Conservation (phyloP, 2,113 vertebrate genomes). For the Anguilla japonica region DNA sequence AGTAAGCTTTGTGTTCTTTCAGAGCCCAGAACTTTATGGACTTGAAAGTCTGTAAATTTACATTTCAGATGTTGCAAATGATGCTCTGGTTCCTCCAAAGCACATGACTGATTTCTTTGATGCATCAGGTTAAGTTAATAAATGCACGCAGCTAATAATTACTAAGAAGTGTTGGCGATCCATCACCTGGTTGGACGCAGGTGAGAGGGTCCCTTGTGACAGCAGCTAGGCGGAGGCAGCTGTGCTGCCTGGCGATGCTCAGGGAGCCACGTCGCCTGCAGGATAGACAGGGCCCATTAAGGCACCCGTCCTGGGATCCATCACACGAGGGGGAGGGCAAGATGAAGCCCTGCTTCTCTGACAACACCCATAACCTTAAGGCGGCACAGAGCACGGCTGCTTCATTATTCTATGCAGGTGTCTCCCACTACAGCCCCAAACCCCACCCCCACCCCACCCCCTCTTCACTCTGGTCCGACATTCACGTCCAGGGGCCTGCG, state of each 20-base stretch:
- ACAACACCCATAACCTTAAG: slow-evolving; percentile 69
- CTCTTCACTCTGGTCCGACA: too few species aligned
- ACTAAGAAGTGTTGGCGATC: not conserved
- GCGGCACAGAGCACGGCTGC: slow-evolving; percentile 42
- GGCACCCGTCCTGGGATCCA: slow-evolving; percentile 60
- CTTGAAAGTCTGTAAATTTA: not conserved
- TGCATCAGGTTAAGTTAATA: not conserved
- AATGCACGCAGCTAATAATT: not conserved
- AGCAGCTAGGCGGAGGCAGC: not conserved
- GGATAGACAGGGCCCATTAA: slow-evolving; percentile 46
- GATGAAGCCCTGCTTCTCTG: slow-evolving; percentile 57
- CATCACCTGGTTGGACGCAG: not conserved
- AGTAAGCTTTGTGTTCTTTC: slow-evolving; percentile 47
- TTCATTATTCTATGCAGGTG: slow-evolving; percentile 69
- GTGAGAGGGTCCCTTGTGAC: not conserved
- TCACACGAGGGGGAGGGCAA: slow-evolving; percentile 47
- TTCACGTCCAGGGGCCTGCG: slow-evolving; percentile 23
- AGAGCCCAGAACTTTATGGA: not conserved
- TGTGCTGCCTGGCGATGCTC: slow-evolving; percentile 43
- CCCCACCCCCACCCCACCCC: too few species aligned
- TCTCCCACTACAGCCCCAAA: slow-evolving; percentile 39
- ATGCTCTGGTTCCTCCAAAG: not conserved
- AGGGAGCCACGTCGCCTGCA: slow-evolving; percentile 34
- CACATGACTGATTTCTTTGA: not conserved
- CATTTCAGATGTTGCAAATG: not conserved